phyloP scores from a whole-genome alignment of 1,140 invertebrate species.

The Papilio polytes region DNA sequence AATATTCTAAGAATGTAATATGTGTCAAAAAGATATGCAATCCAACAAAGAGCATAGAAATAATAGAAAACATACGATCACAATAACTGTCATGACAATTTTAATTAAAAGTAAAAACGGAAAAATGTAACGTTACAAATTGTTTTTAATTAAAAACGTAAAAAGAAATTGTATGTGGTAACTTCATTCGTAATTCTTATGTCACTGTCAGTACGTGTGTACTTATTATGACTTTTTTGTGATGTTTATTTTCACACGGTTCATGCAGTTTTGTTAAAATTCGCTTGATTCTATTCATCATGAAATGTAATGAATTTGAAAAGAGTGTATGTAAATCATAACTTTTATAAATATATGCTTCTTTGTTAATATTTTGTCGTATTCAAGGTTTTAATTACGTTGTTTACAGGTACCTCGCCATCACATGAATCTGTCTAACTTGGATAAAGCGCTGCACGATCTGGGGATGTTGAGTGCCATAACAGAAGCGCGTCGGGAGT shows the following conservation, averaged over 20 bases:
- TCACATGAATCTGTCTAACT: conserved; percentile 80
- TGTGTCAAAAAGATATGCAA: conserved; percentile 23
- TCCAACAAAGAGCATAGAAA: conserved; percentile 9
- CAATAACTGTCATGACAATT: conserved; percentile 9
- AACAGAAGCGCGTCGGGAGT: conserved; percentile 83
- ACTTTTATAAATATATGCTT: not conserved
- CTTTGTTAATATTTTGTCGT: conserved; percentile 35
- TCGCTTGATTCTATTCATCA: conserved; percentile 58
- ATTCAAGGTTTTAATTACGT: conserved; percentile 52
- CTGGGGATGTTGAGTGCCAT: conserved; percentile 85
- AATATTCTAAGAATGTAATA: conserved; percentile 23
- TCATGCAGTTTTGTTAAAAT: conserved; percentile 69
- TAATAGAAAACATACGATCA: not conserved
- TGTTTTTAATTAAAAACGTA: not conserved
- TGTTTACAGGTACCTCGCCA: conserved; percentile 73
- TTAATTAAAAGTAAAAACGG: not conserved
- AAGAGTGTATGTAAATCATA: conserved; percentile 63
- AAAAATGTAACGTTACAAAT: not conserved
- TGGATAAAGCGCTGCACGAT: conserved; percentile 84
- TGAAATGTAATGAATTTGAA: conserved; percentile 76
- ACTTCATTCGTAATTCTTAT: conserved; percentile 21
- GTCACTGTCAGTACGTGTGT: conserved; percentile 54
- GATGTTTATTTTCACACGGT: conserved; percentile 80
- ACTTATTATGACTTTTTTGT: conserved; percentile 82
- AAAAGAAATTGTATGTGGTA: conserved; percentile 1